Evolutionary conservation across 2,888 invertebrate genomes (phyloP), one percentile per base, ranked within the genome.

Genomic region (Synergus gifuensis): DNA sequence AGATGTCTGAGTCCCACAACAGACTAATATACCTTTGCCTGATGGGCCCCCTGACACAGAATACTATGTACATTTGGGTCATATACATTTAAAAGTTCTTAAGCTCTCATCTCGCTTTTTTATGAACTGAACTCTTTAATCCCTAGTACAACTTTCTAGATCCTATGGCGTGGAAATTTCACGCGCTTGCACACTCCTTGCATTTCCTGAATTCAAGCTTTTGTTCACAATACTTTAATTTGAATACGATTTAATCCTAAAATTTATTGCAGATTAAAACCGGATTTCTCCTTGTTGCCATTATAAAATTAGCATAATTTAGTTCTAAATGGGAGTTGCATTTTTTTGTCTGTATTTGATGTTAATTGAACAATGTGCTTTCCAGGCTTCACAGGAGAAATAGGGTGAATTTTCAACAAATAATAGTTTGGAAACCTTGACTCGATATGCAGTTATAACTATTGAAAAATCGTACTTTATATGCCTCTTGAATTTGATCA

Each of bases 41-140:
- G 28, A 54, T 54, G 73, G 49, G 54, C 16, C n/a, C 73, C 54
- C 49, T 36, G 49, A 73, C 73, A 73, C 73, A 54, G 28, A 54
- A 54, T 16, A 66, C n/a, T 66, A 76, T 49, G 36, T 40, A 62
- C 60, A 77, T 78, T 60, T 66, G 63, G 81, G 77, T 77, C 66
- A 69, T 44, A 62, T 54, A 46, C 64, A 78, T 69, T 81, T 76
- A 81, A 54, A 49, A 54, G n/a, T 28, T 14, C n/a, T 36, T n/a
- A 22, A 73, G 54, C 36, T 42, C 42, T 46, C 16, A 2, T 28
- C 7, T 69, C 67, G 16, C 2, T 69, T 69, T 67, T 46, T 67
- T 44, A 9, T 44, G 14, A 49, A 69, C 14, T 40, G 49, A 36
- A 73, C 54, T 73, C 28, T 73, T 73, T 49, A 73, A 49, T 36